Base-by-base conservation (phyloP, 1,140 invertebrate species). In the Apis dorsata region DNA sequence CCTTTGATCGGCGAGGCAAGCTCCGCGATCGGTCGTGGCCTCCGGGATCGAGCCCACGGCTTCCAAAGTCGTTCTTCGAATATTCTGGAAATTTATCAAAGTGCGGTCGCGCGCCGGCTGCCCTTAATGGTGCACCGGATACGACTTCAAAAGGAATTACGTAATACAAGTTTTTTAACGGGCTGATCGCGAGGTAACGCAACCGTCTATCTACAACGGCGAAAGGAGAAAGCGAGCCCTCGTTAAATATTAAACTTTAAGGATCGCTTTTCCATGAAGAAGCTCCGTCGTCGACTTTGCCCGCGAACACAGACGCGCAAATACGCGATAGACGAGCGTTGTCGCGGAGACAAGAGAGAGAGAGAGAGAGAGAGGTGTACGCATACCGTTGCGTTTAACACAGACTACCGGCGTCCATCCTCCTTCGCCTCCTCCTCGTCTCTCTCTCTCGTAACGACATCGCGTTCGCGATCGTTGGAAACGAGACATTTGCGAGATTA, bases 221-320 rank as follows among this genome's bases (percentile, higher is more conserved):
- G 78, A 82, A 87, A 84, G 82, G 79, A 83, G 77, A 84, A 72
- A 89, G 79, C 55, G 76, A 53, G 34, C 66, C 86, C 90, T 93
- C 91, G 91, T 93, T 94, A 93, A 93, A 94, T 93, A 93, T 93
- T 93, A 93, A 93, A 92, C 90, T 92, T 91, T 92, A 89, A 89
- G 85, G 86, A 89, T 89, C 75, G 81, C 66, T 83, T 83, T 83
- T 84, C 85, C 82, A 85, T 60, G 24, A 57, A 17, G 62, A 55
- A 69, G 65, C 73, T 86, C 49, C 73, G 75, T 65, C 79, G 81
- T 65, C 79, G 81, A 76, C 72, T 86, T 81, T 80, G 73, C 77
- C 62, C 83, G 75, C 8, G 10, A n/a, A 24, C 60, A 34, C 55
- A 13, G 0, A 1, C 19, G 3, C 66, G 13, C 15, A 2, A 19